Base-by-base conservation (phyloP, 2,888 invertebrate species). In the Mycogona germanica region DNA sequence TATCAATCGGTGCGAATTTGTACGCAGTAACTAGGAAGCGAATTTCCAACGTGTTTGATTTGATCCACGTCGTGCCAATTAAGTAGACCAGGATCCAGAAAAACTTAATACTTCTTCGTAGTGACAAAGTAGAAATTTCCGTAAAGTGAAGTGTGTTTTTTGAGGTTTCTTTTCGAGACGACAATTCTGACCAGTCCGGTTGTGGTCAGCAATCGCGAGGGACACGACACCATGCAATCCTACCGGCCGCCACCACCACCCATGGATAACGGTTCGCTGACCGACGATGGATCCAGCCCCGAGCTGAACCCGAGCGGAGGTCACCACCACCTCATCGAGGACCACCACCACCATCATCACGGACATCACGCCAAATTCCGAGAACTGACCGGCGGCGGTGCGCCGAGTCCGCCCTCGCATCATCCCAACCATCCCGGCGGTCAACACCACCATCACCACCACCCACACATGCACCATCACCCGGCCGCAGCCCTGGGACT, bases 261-360 rank as follows among this genome's bases (percentile, higher is more conserved):
- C 9, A 38, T 49, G 49, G 49, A 49, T 49, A 49, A 35, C 12
- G 49, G 49, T 38, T 49, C 49, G 37, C 25, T 49, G 23, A 35
- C 35, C 23, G 35, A 35, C 37, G 49, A 49, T n/a, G 47, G 47
- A 6, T 47, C 47, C 28, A 47, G 47, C 21, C 47, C 47, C 4
- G 47, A 47, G 29, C 25, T 49, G 38, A 38, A 12, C 25, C 14
- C 12, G 9, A 4, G 35, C 12, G 49, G n/a, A 5, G 30, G 6
- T 2, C 35, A 32, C 35, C 35, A 32, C 9, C n/a, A 9, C n/a
- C 35, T 32, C n/a, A 19, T 9, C 9, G 14, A 21, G 21, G 23
- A 19, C 19, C 41, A 19, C 17, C 41, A 41, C 9, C 41, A 9
- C 12, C 17, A 41, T 21, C 14, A 41, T 19, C 41, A 21, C 21